Conservation (phyloP, 2,888 invertebrate species). For the Tipula vernalis region DNA sequence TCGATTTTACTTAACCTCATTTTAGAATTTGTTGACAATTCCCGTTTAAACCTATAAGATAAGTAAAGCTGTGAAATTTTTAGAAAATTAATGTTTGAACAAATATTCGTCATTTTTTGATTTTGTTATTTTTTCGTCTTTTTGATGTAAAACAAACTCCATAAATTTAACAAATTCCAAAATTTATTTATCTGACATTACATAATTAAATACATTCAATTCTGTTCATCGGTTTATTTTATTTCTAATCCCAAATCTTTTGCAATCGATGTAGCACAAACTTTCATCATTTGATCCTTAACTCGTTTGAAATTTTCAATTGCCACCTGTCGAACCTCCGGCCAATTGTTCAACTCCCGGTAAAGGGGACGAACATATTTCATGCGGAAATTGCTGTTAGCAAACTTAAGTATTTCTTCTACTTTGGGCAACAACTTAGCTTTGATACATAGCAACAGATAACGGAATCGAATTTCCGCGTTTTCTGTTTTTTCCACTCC, state of each 20-base stretch:
- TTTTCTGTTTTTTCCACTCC: slow-evolving; percentile 53
- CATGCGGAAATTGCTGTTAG: slow-evolving; percentile 78
- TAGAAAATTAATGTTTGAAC: too few species aligned
- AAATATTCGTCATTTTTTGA: too few species aligned
- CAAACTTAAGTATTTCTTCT: slow-evolving; percentile 56
- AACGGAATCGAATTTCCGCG: slow-evolving; percentile 65
- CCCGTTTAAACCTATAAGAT: neutral
- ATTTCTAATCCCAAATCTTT: slow-evolving; percentile 47
- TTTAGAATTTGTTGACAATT: neutral
- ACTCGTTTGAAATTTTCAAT: slow-evolving; percentile 59
- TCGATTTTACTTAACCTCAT: slow-evolving; percentile 54
- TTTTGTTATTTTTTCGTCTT: too few species aligned
- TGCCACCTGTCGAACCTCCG: slow-evolving; percentile 50
- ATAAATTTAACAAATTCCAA: neutral
- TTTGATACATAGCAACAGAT: slow-evolving; percentile 66
- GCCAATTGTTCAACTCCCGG: slow-evolving; percentile 72
- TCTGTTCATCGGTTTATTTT: neutral
- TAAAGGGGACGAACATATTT: slow-evolving; percentile 84
- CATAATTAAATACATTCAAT: neutral
- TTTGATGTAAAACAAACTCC: neutral
- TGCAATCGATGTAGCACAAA: slow-evolving; percentile 57
- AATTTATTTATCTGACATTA: neutral
- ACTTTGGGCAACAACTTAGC: slow-evolving; percentile 56
- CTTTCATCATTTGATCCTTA: slow-evolving; percentile 70
- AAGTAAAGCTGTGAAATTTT: neutral